phyloP scores from a whole-genome alignment of 2,888 invertebrate genomes.

The Drosophila algonquin region DNA sequence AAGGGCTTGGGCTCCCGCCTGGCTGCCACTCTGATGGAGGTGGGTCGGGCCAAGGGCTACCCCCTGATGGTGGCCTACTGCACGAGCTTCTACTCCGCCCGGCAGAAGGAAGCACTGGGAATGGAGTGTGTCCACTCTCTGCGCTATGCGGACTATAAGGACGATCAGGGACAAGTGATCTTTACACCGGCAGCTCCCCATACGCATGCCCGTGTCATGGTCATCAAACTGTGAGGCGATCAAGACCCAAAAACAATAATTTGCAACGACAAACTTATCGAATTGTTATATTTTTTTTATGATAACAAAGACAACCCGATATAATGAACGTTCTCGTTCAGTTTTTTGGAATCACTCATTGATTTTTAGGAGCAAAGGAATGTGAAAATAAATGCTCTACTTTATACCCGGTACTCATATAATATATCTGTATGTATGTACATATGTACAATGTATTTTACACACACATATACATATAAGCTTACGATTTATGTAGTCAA shows the following conservation, averaged over 20 bases:
- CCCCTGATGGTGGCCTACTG: constrained; percentile 63
- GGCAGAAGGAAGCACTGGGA: constrained; percentile 63
- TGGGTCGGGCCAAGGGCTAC: constrained; percentile 58
- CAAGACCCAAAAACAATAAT: background rate
- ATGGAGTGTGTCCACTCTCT: constrained; percentile 63
- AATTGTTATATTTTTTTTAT: background rate
- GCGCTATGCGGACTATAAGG: constrained; percentile 65
- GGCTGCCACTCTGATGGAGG: constrained; percentile 59
- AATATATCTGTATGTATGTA: too few species aligned
- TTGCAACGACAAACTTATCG: too few species aligned
- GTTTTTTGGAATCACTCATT: background rate
- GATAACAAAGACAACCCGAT: background rate
- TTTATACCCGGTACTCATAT: too few species aligned
- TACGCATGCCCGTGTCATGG: constrained; percentile 43
- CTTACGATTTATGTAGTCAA: too few species aligned
- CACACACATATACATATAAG: too few species aligned
- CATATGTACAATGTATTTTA: too few species aligned
- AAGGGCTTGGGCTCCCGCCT: constrained; percentile 65
- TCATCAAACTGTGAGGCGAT: constrained; percentile 19
- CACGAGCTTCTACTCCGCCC: constrained; percentile 70
- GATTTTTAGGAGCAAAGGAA: constrained; percentile 6
- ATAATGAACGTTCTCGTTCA: too few species aligned
- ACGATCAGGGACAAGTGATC: constrained; percentile 49
- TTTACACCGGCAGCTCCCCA: constrained; percentile 65
- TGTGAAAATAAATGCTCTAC: too few species aligned